A percentile compares a stretch with the other conserved stretches of the same genome.
phyloP scores from a whole-genome alignment of 2,888 invertebrate genomes.

The Drosophila algonquin region DNA sequence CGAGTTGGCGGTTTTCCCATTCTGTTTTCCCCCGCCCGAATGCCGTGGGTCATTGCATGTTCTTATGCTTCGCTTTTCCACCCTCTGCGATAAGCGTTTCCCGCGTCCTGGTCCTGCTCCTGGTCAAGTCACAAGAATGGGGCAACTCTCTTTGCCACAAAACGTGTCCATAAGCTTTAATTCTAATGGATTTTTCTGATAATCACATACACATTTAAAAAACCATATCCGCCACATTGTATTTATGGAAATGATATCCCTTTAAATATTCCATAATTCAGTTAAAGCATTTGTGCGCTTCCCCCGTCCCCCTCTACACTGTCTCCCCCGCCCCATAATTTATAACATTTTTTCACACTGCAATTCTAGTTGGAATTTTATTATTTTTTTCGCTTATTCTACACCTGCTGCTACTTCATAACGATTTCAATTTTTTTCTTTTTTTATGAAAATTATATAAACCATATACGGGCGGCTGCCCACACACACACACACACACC shows the following conservation, averaged over 20 bases:
- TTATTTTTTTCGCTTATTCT: conserved; percentile 1
- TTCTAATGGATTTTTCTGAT: not conserved
- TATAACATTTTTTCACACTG: not conserved
- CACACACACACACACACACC: not conserved
- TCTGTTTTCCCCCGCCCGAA: not conserved
- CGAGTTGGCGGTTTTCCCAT: not conserved
- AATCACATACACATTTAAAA: not conserved
- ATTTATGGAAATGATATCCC: not conserved
- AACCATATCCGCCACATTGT: not conserved
- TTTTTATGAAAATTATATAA: conserved; percentile 9
- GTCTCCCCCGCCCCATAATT: not conserved
- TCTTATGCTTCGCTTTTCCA: too few relatives aligned
- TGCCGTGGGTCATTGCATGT: conserved; percentile 20
- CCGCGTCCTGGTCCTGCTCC: too few relatives aligned
- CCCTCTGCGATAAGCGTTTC: too few relatives aligned
- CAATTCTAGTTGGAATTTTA: not conserved
- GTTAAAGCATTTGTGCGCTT: not conserved
- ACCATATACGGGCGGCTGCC: not conserved
- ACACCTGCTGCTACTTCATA: conserved; percentile 16
- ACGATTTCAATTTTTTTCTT: conserved; percentile 16
- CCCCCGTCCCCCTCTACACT: too few relatives aligned
- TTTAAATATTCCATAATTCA: conserved; percentile 1
- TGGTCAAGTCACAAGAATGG: not conserved
- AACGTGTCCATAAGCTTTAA: not conserved
- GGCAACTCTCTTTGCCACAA: not conserved